Evolutionary conservation across 2,888 invertebrate genomes (phyloP).

Genomic region (Cactoblastis cactorum): DNA sequence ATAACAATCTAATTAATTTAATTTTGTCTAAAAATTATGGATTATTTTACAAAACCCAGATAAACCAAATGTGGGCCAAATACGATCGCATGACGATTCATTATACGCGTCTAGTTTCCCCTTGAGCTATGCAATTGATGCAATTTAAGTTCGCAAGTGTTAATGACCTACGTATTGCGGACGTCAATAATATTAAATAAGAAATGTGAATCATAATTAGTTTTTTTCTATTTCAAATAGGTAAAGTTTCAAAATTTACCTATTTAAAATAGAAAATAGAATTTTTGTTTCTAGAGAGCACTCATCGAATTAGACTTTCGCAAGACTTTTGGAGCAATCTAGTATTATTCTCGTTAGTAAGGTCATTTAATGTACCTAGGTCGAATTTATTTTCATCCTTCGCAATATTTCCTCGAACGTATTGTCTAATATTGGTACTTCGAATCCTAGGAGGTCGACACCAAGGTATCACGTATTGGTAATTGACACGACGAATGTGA

Average conservation of each 20-base stretch:
- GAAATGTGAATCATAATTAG: too few relatives aligned
- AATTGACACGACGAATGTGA: not conserved
- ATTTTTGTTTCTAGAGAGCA: too few relatives aligned
- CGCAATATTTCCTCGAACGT: not conserved
- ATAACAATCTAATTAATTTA: too few relatives aligned
- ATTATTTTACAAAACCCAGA: not conserved
- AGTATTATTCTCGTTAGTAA: too few relatives aligned
- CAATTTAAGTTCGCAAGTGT: slow-evolving; percentile 4
- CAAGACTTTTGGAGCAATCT: too few relatives aligned
- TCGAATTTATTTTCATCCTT: too few relatives aligned
- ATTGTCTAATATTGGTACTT: not conserved
- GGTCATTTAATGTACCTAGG: too few relatives aligned
- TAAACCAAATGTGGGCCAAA: not conserved
- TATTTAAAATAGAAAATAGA: too few relatives aligned
- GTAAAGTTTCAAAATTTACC: too few relatives aligned
- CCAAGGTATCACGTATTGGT: not conserved
- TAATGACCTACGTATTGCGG: slow-evolving; percentile 5
- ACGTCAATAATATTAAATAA: slow-evolving; percentile 4
- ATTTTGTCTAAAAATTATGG: too few relatives aligned
- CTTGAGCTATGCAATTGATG: not conserved
- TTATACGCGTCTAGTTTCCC: not conserved
- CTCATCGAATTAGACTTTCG: too few relatives aligned
- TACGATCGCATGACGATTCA: not conserved
- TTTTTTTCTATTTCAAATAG: too few relatives aligned
- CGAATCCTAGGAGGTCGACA: not conserved